Evolutionary conservation across 53 echinoderm and acorn worm species (phyloP).

Genomic region (Paelopatides confundens): DNA sequence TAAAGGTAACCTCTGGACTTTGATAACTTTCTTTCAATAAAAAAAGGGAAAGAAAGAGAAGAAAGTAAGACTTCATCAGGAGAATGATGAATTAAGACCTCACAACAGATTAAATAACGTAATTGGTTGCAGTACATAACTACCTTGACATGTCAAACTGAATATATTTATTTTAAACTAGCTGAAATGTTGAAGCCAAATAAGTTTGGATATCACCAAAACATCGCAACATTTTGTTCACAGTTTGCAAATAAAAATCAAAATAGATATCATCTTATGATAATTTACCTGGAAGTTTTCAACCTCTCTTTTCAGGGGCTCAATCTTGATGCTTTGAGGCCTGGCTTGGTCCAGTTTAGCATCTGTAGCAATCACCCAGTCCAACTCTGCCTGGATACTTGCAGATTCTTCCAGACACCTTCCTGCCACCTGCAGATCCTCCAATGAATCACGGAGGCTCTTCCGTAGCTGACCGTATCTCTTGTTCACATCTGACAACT

Average conservation of each 20-base stretch:
- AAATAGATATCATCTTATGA: too few relatives aligned
- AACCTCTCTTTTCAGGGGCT: slow-evolving; percentile 85
- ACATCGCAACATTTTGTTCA: too few relatives aligned
- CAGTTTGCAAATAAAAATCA: too few relatives aligned
- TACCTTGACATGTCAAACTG: too few relatives aligned
- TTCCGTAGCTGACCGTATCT: slow-evolving; percentile 84
- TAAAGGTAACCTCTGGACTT: background rate
- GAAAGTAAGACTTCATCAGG: too few relatives aligned
- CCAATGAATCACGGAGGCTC: slow-evolving; percentile 71
- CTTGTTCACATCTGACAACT: slow-evolving; percentile 84
- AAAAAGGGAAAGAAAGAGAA: too few relatives aligned
- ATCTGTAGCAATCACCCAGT: slow-evolving; percentile 78
- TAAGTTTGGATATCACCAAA: too few relatives aligned
- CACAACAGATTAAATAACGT: too few relatives aligned
- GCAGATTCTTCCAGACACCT: slow-evolving; percentile 88
- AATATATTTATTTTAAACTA: too few relatives aligned
- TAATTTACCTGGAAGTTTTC: slow-evolving; percentile 87
- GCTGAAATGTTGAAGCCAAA: too few relatives aligned
- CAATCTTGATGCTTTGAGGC: slow-evolving; percentile 75
- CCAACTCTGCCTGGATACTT: slow-evolving; percentile 70
- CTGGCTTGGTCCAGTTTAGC: slow-evolving; percentile 77
- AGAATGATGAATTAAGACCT: too few relatives aligned
- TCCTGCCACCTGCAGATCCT: slow-evolving; percentile 89
- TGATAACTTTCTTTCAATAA: background rate
- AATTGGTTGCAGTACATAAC: too few relatives aligned